Evolutionary conservation across 2,797 vertebrate genomes (phyloP).

Genomic region (Galagoides demidoff): DNA sequence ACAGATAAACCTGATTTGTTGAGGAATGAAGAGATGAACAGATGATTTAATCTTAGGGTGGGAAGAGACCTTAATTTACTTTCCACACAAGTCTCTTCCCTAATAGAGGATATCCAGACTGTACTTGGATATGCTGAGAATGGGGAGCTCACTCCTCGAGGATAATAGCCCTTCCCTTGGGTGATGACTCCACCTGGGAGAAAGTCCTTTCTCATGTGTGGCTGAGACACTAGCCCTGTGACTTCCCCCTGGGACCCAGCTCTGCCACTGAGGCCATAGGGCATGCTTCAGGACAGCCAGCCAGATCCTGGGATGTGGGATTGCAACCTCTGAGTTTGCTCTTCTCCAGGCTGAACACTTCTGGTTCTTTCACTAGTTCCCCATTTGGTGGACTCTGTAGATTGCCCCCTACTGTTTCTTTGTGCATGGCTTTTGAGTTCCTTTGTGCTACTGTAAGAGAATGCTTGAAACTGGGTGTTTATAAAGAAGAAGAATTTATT

Average conservation of each 20-base stretch:
- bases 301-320: background rate
- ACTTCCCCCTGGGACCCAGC: background rate
- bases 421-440: background rate
- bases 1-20: slow-evolving; percentile 35
- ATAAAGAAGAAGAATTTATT: background rate
- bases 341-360: background rate
- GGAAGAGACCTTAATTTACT: slow-evolving; percentile 36
- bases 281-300: background rate
- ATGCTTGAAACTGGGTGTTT: background rate
- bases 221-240: background rate
- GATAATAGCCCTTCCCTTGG: background rate
- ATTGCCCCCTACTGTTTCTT: background rate
- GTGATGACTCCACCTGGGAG: background rate
- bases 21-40: slow-evolving; percentile 30
- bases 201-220: background rate
- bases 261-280: background rate
- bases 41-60: slow-evolving; percentile 36
- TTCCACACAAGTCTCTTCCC: slow-evolving; percentile 33
- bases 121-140: background rate
- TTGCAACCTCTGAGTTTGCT: background rate
- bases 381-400: background rate
- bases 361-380: background rate
- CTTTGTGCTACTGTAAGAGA: background rate
- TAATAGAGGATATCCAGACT: background rate
- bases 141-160: background rate